Evolutionary conservation across 64 coral and sea anemone genomes (phyloP), one percentile per base, ranked within the genome.

Genomic region (Stylophora pistillata): DNA sequence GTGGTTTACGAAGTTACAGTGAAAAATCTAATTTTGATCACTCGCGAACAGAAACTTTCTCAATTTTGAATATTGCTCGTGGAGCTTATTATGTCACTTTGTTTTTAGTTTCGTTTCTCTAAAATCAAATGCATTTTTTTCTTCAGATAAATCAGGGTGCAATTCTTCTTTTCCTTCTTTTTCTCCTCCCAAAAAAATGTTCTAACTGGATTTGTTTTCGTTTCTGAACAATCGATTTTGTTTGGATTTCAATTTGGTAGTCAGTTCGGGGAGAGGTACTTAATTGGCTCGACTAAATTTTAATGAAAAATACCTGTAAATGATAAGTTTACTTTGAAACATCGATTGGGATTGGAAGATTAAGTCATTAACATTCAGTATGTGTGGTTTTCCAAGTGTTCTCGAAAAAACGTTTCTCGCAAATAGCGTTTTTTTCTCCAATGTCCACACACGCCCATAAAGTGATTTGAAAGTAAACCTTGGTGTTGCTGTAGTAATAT

Each of bases 181-280:
- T 71, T 58, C 13, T 68, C 4, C 72, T 56, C 55, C 37, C 9
- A 37, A 25, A 23, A 16, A 14, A 25, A 1, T 2, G 17, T 57
- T 52, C 66, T 21, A 23, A 55, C 3, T 52, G 5, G 29, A 18
- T 31, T 72, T 68, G 82, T 68, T 86, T 69, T 73, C 21, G n/a
- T 66, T 86, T 66, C 13, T 29, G 34, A 68, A 53, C 70, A 69
- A 71, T 86, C 15, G 28, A 23, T 54, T 68, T 60, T 81, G 82
- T 57, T 71, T 85, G n/a, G 33, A 21, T 33, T 79, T 20, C 77
- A 60, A 29, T 79, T 58, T 61, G 15, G 13, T 28, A 30, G 77
- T 79, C 77, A 57, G 28, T 30, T 79, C 18, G 30, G 59, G 7
- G 77, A 79, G 27, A 15, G 9, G 77, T 59, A 27, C 25, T 28